Base-by-base conservation (phyloP, 1,140 invertebrate species). In the Carposina sasakii region DNA sequence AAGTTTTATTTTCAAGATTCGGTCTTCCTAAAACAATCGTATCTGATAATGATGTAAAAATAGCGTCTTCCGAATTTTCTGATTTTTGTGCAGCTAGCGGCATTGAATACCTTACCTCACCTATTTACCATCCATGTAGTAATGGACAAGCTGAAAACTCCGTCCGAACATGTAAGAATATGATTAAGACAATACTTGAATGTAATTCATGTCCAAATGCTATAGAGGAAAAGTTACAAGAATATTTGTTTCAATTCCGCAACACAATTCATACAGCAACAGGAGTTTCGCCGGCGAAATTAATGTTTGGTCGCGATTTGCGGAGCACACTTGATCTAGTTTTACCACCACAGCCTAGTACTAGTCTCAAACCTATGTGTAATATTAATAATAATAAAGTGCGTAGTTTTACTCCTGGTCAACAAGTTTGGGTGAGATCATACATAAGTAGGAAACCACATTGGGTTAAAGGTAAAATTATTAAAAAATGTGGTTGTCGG, bases 31-130 rank as follows among this genome's bases (percentile, higher is more conserved):
- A 22, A 13, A 12, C n/a, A 23, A 19, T 41, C 8, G 39, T 41
- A 24, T 41, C 39, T 12, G 39, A 44, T 19, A 44, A 44, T n/a
- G 41, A 31, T 30, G n/a, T 19, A 30, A 44, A 44, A n/a, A 30
- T 44, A 41, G n/a, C n/a, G 2, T 23, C 20, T 13, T 12, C 22
- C 3, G 39, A 23, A 13, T 41, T 41, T 13, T 2, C 2, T 2
- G 16, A 12, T 19, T 41, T 41, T 41, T 41, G 39, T 23, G 13
- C 9, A n/a, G 3, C 2, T 2, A 41, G 24, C 13, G 22, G 22
- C 5, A 23, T 41, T 23, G 19, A 41, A 24, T 24, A 41, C 15
- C 10, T 41, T 5, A 41, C 12, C n/a, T 41, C 39, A 2, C 39
- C 39, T 3, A 41, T 41, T 23, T 41, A 41, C 16, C 39, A 41